Evolutionary conservation across 1,140 invertebrate species (phyloP).

Genomic region (Brachystomella parvula): DNA sequence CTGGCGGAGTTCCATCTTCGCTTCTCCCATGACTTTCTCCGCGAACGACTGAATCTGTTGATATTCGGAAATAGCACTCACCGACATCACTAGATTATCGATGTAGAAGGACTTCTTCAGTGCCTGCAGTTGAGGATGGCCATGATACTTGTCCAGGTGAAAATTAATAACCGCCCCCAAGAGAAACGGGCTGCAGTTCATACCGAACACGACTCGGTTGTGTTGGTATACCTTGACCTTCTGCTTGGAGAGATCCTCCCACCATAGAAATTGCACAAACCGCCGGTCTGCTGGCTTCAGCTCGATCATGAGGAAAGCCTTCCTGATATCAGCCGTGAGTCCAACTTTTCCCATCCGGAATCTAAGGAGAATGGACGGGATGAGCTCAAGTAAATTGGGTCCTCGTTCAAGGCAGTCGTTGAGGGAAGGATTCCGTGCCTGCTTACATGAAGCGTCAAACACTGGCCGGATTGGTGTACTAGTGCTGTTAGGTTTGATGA

Average conservation of each 20-base stretch:
- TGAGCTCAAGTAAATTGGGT: constrained; percentile 37
- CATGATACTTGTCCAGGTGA: background rate
- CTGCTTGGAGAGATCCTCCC: background rate
- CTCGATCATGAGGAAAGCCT: constrained; percentile 37
- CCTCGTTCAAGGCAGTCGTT: constrained; percentile 42
- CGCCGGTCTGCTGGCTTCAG: constrained; percentile 14
- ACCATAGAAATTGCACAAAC: constrained; percentile 38
- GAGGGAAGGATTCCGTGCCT: constrained; percentile 32
- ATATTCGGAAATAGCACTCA: background rate
- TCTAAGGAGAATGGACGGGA: constrained; percentile 26
- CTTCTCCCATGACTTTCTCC: background rate
- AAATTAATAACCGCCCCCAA: constrained; percentile 15
- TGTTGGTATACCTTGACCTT: constrained; percentile 10
- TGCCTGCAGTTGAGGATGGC: background rate
- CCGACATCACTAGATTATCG: constrained; percentile 15
- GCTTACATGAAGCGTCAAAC: constrained; percentile 41
- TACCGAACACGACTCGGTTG: constrained; percentile 21
- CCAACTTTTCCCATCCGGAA: constrained; percentile 28
- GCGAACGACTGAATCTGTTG: background rate
- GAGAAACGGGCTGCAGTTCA: constrained; percentile 22
- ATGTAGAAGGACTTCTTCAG: constrained; percentile 14
- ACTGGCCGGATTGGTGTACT: constrained; percentile 36
- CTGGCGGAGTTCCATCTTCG: background rate
- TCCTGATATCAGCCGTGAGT: constrained; percentile 37
- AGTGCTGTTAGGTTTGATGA: constrained; percentile 10